Conservation (phyloP, 1,140 invertebrate genomes). For the Macrosteles quadrilineatus region DNA sequence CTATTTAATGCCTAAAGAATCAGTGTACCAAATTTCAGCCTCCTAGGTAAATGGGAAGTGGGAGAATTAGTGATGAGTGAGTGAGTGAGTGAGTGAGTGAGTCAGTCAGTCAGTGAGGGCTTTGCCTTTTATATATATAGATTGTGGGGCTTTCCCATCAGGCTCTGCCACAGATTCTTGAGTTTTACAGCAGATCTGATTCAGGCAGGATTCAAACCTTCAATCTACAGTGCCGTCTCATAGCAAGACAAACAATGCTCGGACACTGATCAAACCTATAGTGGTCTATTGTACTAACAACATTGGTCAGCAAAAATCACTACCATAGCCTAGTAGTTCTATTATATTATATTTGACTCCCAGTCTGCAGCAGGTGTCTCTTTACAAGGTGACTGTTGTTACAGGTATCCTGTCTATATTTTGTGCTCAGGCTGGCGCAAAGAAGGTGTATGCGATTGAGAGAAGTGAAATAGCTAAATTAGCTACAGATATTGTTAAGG, state of each 20-base stretch:
- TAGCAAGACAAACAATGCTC: not conserved
- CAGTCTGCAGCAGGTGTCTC: no score
- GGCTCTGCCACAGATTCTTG: not conserved
- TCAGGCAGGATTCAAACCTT: not conserved
- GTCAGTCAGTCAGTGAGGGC: no score
- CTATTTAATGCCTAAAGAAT: no score
- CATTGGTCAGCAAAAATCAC: no score
- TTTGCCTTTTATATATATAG: no score
- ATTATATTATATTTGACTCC: no score
- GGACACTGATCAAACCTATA: not conserved
- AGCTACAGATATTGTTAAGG: slow-evolving; percentile 76
- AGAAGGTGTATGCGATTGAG: slow-evolving; percentile 89
- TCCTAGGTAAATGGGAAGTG: no score
- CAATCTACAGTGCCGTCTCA: no score
- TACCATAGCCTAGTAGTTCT: not conserved
- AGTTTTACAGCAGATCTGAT: not conserved
- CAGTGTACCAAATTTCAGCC: no score
- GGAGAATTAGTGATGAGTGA: no score
- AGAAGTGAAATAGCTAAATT: slow-evolving; percentile 83
- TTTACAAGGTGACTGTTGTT: no score
- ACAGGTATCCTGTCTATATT: slow-evolving; percentile 94
- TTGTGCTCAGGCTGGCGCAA: slow-evolving; percentile 89
- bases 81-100: not conserved
- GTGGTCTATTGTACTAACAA: not conserved
- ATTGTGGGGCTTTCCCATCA: not conserved